Percentiles rank a stretch among this genome's conserved stretches.
phyloP scores from a whole-genome alignment of 2,797 vertebrate genomes.

The Nyctalus aviator region DNA sequence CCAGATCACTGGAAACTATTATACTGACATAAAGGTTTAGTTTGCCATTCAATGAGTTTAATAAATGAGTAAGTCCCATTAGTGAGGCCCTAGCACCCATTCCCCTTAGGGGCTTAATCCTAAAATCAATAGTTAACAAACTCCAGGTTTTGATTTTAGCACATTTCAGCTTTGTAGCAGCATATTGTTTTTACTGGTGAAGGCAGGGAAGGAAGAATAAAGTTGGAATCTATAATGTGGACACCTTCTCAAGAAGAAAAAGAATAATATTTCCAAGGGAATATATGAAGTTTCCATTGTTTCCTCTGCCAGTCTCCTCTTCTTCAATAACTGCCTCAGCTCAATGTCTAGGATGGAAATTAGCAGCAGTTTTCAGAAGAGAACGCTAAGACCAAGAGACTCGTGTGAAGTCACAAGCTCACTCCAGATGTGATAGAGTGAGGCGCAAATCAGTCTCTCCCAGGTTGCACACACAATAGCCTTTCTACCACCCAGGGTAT shows the following conservation, averaged over 20 bases:
- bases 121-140: slow-evolving; percentile 44
- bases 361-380: not conserved
- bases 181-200: not conserved
- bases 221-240: not conserved
- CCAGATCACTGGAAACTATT: not conserved
- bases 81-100: not conserved
- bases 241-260: slow-evolving; percentile 49
- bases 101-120: not conserved
- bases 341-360: not conserved
- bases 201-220: not conserved
- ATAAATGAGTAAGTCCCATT: not conserved
- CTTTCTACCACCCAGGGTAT: not conserved
- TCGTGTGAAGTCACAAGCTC: not conserved
- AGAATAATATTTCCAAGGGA: not conserved
- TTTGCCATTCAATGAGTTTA: not conserved
- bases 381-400: not conserved
- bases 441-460: not conserved
- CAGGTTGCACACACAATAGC: not conserved
- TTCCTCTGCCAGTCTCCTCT: not conserved
- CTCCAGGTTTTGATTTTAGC: slow-evolving; percentile 25
- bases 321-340: not conserved
- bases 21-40: not conserved
- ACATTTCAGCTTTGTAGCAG: not conserved
- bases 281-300: not conserved
- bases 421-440: not conserved